These are phyloP conservation scores for Gnathonemus echidnorhynchus DNA, from an alignment of 2,113 vertebrate species.

Conservation along the genomic window DNA sequence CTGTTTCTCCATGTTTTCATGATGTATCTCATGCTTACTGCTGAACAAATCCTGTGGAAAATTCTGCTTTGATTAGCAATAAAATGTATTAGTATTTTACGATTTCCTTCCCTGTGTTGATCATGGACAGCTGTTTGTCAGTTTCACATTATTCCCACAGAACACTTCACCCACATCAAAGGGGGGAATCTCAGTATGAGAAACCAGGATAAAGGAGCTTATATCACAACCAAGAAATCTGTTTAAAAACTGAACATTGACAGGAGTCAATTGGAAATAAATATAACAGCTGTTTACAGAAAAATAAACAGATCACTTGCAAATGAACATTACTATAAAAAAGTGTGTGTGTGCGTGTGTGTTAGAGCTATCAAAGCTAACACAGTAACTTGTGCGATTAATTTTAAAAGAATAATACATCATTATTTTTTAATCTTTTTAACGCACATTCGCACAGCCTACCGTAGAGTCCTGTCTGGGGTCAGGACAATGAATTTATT, in stretches of 20 bases:
- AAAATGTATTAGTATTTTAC: neutral
- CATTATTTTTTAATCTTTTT: neutral
- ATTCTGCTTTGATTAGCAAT: neutral
- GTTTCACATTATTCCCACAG: neutral
- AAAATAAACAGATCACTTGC: neutral
- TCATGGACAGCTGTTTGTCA: neutral
- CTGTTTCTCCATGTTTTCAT: neutral
- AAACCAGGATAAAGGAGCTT: neutral
- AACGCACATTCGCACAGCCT: no score
- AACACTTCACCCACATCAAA: neutral
- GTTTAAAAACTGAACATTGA: neutral
- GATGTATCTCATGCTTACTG: neutral
- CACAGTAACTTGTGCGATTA: neutral
- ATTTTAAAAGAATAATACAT: neutral
- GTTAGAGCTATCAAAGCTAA: neutral
- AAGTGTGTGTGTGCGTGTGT: neutral
- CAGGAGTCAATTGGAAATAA: neutral
- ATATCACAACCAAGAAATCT: neutral
- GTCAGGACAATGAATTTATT: neutral
- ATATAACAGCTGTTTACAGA: neutral
- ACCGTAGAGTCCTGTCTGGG: neutral
- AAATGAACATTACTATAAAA: neutral
- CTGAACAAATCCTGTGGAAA: neutral
- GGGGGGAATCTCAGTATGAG: neutral
- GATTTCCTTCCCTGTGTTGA: neutral